Evolutionary conservation across 2,888 invertebrate genomes (phyloP).

Genomic region (Lordiphosa andalusiaca): DNA sequence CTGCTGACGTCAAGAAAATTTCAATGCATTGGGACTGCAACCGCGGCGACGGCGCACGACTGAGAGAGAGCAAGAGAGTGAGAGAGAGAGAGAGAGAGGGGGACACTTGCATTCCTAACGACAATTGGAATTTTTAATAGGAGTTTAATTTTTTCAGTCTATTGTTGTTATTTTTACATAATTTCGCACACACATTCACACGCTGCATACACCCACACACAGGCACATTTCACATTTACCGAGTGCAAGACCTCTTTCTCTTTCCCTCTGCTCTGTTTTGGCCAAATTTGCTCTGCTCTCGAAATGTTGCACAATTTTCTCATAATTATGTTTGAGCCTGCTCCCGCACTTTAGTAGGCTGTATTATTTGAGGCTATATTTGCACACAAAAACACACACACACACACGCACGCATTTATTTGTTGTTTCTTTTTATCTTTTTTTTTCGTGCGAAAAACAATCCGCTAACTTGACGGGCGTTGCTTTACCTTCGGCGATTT

Average conservation of each 20-base stretch:
- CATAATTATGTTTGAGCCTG: constrained; percentile 27
- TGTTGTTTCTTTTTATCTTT: constrained; percentile 1
- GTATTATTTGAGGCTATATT: constrained; percentile 60
- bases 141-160: constrained; percentile 16
- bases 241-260: constrained; percentile 50
- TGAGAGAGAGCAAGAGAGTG: constrained; percentile 17
- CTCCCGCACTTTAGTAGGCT: constrained; percentile 56
- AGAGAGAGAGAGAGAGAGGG: constrained; percentile 14
- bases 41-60: constrained; percentile 36
- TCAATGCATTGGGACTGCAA: constrained; percentile 51
- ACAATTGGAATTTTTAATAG: constrained; percentile 48
- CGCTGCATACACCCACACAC: constrained; percentile 16
- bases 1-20: constrained; percentile 51
- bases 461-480: constrained; percentile 4
- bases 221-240: constrained; percentile 27
- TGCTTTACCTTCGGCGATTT: constrained; percentile 49
- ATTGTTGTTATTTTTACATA: constrained; percentile 65
- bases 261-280: constrained; percentile 22
- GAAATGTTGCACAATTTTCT: constrained; percentile 45
- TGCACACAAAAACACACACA: constrained; percentile 36
- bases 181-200: constrained; percentile 49
- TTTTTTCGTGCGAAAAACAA: constrained; percentile 23
- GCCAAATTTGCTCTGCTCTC: constrained; percentile 25
- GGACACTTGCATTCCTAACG: constrained; percentile 19
- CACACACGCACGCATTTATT: constrained; percentile 17